Evolutionary conservation across 1,140 invertebrate genomes (phyloP).

Genomic region (Platyscapa corneri): DNA sequence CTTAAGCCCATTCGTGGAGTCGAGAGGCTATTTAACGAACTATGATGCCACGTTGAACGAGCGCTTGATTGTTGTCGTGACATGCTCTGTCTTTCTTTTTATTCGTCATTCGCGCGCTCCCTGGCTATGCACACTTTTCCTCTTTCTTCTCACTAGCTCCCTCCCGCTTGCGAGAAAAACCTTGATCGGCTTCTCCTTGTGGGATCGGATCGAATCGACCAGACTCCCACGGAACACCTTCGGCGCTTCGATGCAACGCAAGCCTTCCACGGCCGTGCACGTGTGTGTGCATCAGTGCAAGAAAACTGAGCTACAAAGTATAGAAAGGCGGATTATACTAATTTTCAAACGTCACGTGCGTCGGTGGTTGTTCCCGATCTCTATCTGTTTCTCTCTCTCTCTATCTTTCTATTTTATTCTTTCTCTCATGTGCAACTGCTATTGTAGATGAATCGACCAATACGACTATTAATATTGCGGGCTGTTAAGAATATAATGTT

Average conservation of each 20-base stretch:
- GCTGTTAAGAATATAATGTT: no score
- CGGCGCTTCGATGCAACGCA: not conserved
- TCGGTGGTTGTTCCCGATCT: not conserved
- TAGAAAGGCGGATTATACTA: conserved; percentile 25
- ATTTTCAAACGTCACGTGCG: conserved; percentile 45
- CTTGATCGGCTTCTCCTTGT: conserved; percentile 44
- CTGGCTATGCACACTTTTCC: not conserved
- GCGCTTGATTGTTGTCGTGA: conserved; percentile 26
- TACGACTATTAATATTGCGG: not conserved
- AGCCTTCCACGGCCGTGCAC: not conserved
- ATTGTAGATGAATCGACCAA: not conserved
- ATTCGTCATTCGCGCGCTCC: not conserved
- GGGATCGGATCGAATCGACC: conserved; percentile 5
- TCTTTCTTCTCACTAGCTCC: not conserved
- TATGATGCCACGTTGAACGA: not conserved
- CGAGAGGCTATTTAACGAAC: conserved; percentile 1
- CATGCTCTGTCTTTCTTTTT: not conserved
- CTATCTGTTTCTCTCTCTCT: no score
- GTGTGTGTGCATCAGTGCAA: not conserved
- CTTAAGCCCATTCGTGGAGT: not conserved
- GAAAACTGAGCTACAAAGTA: not conserved
- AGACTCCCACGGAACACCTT: conserved; percentile 39
- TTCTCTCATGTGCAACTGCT: not conserved
- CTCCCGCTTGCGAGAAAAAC: conserved; percentile 1
- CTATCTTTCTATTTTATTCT: not conserved